These are phyloP conservation scores for Sesia bembeciformis DNA, from an alignment of 2,888 invertebrate species.

Conservation along the genomic window DNA sequence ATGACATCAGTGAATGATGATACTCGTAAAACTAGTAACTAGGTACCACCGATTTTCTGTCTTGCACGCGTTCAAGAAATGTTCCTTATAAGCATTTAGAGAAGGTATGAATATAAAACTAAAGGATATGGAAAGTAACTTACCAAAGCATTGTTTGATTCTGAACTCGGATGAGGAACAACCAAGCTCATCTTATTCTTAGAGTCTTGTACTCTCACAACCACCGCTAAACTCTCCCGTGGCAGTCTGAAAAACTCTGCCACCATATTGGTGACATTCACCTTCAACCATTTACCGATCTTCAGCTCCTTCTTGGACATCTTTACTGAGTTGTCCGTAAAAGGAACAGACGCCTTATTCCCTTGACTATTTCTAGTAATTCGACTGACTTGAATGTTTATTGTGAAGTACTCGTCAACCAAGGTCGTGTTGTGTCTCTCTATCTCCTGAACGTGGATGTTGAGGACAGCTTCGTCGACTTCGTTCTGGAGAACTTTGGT, in stretches of 20 bases:
- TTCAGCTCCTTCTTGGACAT: slow-evolving; percentile 67
- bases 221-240: slow-evolving; percentile 83
- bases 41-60: too few species aligned
- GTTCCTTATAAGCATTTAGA: too few species aligned
- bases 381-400: slow-evolving; percentile 54
- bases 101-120: too few species aligned
- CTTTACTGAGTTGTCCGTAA: slow-evolving; percentile 52
- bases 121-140: slow-evolving; percentile 17
- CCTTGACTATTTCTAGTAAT: slow-evolving; percentile 56
- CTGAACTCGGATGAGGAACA: slow-evolving; percentile 79
- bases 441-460: slow-evolving; percentile 76
- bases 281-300: slow-evolving; percentile 80
- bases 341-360: slow-evolving; percentile 51
- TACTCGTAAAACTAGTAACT: too few species aligned
- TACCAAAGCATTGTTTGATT: slow-evolving; percentile 66
- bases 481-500: slow-evolving; percentile 81
- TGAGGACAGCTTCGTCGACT: slow-evolving; percentile 80
- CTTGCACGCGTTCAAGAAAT: too few species aligned
- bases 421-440: slow-evolving; percentile 43
- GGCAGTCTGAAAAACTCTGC: slow-evolving; percentile 85
- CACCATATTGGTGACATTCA: slow-evolving; percentile 84
- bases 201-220: slow-evolving; percentile 79
- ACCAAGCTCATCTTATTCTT: slow-evolving; percentile 76
- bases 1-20: too few species aligned
- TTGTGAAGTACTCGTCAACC: slow-evolving; percentile 47